A percentile compares a stretch with the other conserved stretches of the same genome.
Conservation (phyloP, 2,888 invertebrate species). For the Euproctis similis region DNA sequence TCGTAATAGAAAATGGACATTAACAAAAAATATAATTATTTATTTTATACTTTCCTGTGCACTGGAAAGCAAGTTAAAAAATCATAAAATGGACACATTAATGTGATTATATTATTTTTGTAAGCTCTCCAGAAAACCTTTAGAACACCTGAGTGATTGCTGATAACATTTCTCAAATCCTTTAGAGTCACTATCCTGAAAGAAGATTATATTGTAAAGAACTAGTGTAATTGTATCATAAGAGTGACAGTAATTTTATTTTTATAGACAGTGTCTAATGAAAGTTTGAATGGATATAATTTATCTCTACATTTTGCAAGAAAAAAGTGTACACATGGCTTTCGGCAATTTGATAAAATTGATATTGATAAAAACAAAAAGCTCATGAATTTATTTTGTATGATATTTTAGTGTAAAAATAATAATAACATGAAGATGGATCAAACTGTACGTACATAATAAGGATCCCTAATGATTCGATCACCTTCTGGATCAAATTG, state of each 20-base stretch:
- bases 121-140: conserved; percentile 52
- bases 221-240: no score
- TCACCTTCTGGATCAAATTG: conserved; percentile 88
- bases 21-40: background rate
- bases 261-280: no score
- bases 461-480: conserved; percentile 91
- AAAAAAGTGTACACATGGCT: no score
- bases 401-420: background rate
- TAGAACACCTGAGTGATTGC: conserved; percentile 60
- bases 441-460: conserved; percentile 87
- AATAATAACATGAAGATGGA: background rate
- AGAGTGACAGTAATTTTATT: no score
- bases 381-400: background rate
- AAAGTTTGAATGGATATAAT: background rate
- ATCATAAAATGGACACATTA: no score
- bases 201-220: conserved; percentile 8
- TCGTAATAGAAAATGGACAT: background rate
- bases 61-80: no score
- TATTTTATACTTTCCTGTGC: background rate
- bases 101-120: background rate
- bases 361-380: no score
- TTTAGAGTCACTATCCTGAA: conserved; percentile 51
- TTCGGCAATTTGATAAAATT: no score
- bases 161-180: conserved; percentile 67
- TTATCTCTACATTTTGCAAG: background rate